Percentiles rank a stretch among this genome's conserved stretches.
Conservation (phyloP, 2,888 invertebrate genomes). For the Microctonus aethiopoides region DNA sequence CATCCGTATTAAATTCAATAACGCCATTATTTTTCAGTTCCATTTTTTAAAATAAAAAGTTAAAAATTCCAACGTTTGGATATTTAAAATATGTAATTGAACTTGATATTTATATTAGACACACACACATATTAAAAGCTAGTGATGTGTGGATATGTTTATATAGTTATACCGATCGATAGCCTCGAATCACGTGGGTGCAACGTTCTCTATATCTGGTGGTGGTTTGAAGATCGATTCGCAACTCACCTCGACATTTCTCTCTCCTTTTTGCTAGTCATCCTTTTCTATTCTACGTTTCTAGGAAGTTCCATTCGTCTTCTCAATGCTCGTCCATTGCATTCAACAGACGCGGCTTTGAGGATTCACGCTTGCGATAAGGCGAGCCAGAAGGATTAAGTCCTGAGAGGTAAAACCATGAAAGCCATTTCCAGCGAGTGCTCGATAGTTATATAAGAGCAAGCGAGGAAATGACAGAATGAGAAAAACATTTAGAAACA, state of each 20-base stretch:
- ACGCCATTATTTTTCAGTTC: no score
- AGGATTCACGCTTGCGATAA: no score
- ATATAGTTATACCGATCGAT: no score
- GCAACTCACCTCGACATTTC: background rate
- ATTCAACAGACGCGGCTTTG: no score
- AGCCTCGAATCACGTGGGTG: slow-evolving; percentile 25
- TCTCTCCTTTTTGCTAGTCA: background rate
- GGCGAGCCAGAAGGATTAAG: slow-evolving; percentile 21
- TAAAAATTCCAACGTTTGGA: no score
- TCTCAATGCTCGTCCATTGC: background rate
- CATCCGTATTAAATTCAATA: no score
- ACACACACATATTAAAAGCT: background rate
- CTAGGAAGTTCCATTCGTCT: slow-evolving; percentile 5
- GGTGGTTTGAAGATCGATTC: slow-evolving; percentile 17
- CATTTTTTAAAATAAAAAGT: no score
- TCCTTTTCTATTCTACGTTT: background rate
- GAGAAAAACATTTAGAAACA: background rate
- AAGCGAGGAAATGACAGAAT: background rate
- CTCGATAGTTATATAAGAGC: background rate
- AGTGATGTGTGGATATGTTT: background rate
- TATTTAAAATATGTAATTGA: background rate
- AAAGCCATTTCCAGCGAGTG: slow-evolving; percentile 19
- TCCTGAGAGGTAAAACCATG: slow-evolving; percentile 18
- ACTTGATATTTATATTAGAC: no score
- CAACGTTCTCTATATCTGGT: slow-evolving; percentile 13